Evolutionary conservation across 2,888 invertebrate genomes (phyloP).

Genomic region (Mystacides longicornis): DNA sequence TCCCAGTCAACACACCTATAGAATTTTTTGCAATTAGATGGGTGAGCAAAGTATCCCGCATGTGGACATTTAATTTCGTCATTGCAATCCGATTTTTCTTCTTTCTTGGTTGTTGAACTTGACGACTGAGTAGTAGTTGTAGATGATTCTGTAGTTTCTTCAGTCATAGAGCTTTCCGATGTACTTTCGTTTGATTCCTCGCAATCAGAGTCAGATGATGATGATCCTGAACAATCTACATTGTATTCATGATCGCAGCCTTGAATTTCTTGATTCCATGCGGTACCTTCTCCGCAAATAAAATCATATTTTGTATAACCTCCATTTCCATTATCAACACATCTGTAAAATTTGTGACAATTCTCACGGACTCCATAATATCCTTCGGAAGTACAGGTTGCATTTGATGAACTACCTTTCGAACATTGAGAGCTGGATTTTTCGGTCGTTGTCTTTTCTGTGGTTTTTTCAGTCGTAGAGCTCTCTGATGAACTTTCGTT

Average conservation of each 20-base stretch:
- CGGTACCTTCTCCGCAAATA: slow-evolving; percentile 61
- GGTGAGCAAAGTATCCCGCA: slow-evolving; percentile 55
- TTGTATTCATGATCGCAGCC: slow-evolving; percentile 41
- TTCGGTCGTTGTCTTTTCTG: slow-evolving; percentile 7
- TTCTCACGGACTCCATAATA: slow-evolving; percentile 60
- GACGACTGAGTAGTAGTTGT: slow-evolving; percentile 10
- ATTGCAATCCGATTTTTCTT: slow-evolving; percentile 28
- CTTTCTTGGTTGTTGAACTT: slow-evolving; percentile 15
- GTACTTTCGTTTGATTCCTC: neutral
- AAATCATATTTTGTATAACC: slow-evolving; percentile 61
- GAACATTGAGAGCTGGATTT: slow-evolving; percentile 7
- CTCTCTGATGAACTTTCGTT: neutral
- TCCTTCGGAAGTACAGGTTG: slow-evolving; percentile 39
- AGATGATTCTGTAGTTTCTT: slow-evolving; percentile 15
- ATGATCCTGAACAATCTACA: slow-evolving; percentile 27
- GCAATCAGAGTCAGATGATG: neutral
- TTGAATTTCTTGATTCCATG: slow-evolving; percentile 47
- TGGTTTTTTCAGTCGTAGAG: neutral
- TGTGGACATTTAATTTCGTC: slow-evolving; percentile 37
- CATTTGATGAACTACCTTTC: neutral
- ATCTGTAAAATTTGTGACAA: slow-evolving; percentile 71
- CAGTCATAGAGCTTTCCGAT: slow-evolving; percentile 18
- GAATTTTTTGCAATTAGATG: slow-evolving; percentile 56
- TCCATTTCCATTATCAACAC: slow-evolving; percentile 56
- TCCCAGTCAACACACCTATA: slow-evolving; percentile 59